A percentile compares a stretch with the other conserved stretches of the same genome.
phyloP scores from a whole-genome alignment of 2,888 invertebrate genomes.

The Melanargia galathea region DNA sequence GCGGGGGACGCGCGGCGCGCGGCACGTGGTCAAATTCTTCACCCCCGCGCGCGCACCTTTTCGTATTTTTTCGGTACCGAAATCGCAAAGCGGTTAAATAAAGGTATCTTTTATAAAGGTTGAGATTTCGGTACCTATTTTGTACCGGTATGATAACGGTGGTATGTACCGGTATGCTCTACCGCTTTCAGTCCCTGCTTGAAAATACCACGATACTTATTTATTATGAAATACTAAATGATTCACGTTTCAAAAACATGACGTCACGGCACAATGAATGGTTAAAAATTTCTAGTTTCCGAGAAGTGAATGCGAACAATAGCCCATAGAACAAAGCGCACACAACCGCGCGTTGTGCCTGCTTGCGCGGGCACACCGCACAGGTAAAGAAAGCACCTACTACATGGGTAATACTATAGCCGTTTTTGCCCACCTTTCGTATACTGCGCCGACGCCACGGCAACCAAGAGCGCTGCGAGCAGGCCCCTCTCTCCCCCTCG shows the following conservation, averaged over 20 bases:
- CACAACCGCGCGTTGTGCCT: slow-evolving; percentile 49
- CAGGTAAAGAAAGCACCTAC: slow-evolving; percentile 61
- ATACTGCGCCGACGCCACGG: slow-evolving; percentile 72
- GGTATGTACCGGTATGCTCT: too few species aligned
- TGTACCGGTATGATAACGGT: too few species aligned
- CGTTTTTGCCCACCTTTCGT: slow-evolving; percentile 71
- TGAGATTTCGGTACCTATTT: too few species aligned
- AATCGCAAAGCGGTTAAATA: too few species aligned
- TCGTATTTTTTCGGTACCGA: too few species aligned
- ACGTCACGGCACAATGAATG: slow-evolving; percentile 35
- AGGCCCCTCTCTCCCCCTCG: slow-evolving; percentile 69
- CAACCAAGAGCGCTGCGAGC: slow-evolving; percentile 64
- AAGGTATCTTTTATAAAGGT: too few species aligned
- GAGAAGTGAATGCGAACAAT: slow-evolving; percentile 62
- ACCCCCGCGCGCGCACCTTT: too few species aligned
- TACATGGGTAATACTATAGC: slow-evolving; percentile 30
- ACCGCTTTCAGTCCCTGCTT: too few species aligned
- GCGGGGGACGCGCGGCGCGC: too few species aligned
- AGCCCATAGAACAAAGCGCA: slow-evolving; percentile 67
- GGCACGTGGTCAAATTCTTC: too few species aligned
- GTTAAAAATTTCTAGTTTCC: slow-evolving; percentile 44
- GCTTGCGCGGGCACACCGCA: slow-evolving; percentile 52
- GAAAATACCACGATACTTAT: slow-evolving; percentile 31
- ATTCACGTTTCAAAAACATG: slow-evolving; percentile 34
- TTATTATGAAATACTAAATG: slow-evolving; percentile 14